Percentiles rank a stretch among this genome's conserved stretches.
Conservation (phyloP, 2,888 invertebrate species). For the Drosophila rellima region DNA sequence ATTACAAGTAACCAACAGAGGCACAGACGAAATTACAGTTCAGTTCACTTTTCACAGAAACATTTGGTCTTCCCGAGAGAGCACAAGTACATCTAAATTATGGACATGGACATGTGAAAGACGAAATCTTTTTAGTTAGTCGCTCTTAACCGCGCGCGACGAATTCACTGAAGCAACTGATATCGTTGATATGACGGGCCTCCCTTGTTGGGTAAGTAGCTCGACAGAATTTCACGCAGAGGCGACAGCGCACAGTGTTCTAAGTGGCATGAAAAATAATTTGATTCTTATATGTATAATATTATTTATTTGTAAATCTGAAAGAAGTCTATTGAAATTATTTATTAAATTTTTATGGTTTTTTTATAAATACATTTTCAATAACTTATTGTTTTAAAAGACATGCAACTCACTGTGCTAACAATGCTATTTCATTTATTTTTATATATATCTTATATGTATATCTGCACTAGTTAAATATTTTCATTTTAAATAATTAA, state of each 20-base stretch:
- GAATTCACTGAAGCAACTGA: constrained; percentile 81
- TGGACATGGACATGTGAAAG: constrained; percentile 53
- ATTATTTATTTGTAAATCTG: too few species aligned
- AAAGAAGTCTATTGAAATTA: too few species aligned
- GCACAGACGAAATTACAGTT: constrained; percentile 67
- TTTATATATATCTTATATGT: too few species aligned
- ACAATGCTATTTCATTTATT: too few species aligned
- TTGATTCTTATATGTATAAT: neutral
- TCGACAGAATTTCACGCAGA: constrained; percentile 62
- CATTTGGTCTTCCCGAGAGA: constrained; percentile 33
- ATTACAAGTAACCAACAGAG: constrained; percentile 11
- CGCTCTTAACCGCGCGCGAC: constrained; percentile 73
- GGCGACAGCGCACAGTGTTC: constrained; percentile 56
- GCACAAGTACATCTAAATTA: constrained; percentile 33
- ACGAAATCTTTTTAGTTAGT: constrained; percentile 40
- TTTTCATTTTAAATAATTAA: too few species aligned
- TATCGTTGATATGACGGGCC: constrained; percentile 80
- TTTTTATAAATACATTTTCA: too few species aligned
- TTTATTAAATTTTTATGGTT: too few species aligned
- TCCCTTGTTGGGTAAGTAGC: constrained; percentile 71
- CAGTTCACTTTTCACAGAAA: constrained; percentile 29
- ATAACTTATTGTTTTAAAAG: too few species aligned
- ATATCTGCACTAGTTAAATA: too few species aligned
- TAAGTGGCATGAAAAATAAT: constrained; percentile 1
- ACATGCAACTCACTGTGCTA: too few species aligned